Evolutionary conservation across 2,888 invertebrate genomes (phyloP).

Genomic region (Spodoptera exigua): DNA sequence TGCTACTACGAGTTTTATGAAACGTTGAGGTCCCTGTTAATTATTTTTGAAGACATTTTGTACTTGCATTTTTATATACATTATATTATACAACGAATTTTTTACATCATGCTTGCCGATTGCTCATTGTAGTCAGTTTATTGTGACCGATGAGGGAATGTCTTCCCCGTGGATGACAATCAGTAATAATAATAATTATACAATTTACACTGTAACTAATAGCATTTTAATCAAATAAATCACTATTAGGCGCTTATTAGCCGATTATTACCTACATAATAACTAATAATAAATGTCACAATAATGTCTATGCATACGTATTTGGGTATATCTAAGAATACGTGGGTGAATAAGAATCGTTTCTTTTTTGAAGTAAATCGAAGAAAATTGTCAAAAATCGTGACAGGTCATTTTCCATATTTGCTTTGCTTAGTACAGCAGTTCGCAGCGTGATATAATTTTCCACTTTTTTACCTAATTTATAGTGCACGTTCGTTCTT

Average conservation of each 20-base stretch:
- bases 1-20: constrained; percentile 30
- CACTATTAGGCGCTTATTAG: constrained; percentile 27
- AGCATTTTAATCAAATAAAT: constrained; percentile 23
- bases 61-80: constrained; percentile 63
- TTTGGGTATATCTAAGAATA: constrained; percentile 11
- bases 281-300: constrained; percentile 11
- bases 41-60: constrained; percentile 47
- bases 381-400: too few species aligned
- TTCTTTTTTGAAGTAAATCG: too few species aligned
- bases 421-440: too few species aligned
- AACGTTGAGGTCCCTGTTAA: constrained; percentile 24
- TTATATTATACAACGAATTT: constrained; percentile 66
- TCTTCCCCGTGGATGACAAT: constrained; percentile 7
- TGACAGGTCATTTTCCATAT: too few species aligned
- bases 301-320: too few species aligned
- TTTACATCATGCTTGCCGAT: constrained; percentile 37
- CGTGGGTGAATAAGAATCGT: constrained; percentile 2
- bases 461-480: too few species aligned
- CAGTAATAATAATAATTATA: constrained; percentile 11
- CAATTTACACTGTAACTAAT: constrained; percentile 16
- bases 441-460: too few species aligned
- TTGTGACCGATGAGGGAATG: constrained; percentile 42
- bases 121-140: constrained; percentile 30
- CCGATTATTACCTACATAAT: constrained; percentile 15
- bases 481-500: background rate